phyloP scores from a whole-genome alignment of 2,113 vertebrate species.

The Tachycineta bicolor region DNA sequence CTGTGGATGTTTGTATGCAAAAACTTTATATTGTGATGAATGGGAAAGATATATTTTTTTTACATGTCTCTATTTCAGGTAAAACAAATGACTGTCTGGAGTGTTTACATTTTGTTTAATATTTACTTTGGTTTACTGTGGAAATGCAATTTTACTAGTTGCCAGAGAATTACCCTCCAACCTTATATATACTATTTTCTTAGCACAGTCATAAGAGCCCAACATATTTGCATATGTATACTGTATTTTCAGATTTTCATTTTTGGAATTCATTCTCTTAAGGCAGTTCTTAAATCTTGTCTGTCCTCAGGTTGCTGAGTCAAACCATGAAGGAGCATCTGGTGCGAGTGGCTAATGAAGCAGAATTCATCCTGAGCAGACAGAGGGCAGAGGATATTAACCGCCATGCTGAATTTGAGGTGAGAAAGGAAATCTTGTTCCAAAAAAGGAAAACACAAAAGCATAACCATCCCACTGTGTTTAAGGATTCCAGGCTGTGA shows the following conservation, averaged over 20 bases:
- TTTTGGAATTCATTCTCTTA: background rate
- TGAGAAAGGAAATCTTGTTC: slow-evolving; percentile 51
- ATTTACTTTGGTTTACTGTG: background rate
- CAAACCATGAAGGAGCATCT: slow-evolving; percentile 99
- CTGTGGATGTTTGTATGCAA: background rate
- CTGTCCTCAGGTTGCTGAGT: slow-evolving; percentile 86
- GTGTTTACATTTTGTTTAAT: background rate
- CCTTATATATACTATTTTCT: background rate
- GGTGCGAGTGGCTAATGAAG: slow-evolving; percentile 97
- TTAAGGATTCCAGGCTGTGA: background rate
- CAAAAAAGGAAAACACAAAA: background rate
- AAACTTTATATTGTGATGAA: background rate
- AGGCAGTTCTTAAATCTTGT: slow-evolving; percentile 17
- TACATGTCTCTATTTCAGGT: background rate
- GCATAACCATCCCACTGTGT: background rate
- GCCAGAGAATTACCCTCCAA: background rate
- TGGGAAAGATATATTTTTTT: background rate
- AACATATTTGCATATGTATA: background rate
- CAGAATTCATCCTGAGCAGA: slow-evolving; percentile 95
- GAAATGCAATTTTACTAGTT: background rate
- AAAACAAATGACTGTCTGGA: background rate
- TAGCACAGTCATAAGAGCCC: background rate
- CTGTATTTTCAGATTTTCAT: background rate
- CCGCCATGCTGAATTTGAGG: slow-evolving; percentile 98
- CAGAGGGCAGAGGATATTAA: slow-evolving; percentile 97